Evolutionary conservation across 2,113 vertebrate genomes (phyloP).

Genomic region (Ornithorhynchus anatinus): DNA sequence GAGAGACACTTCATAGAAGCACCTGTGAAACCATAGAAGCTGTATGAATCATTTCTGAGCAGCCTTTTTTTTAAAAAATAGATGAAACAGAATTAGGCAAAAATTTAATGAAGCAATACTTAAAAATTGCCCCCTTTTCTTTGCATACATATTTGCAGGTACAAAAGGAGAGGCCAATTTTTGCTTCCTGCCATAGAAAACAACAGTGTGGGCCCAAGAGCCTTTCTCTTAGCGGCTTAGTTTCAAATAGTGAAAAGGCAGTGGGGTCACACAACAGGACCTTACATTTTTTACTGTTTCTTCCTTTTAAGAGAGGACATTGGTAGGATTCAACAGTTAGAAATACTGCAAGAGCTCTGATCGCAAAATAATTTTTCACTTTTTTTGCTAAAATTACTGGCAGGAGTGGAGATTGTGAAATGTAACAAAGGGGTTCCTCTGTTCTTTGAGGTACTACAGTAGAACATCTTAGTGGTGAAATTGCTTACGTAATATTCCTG

Average conservation of each 20-base stretch:
- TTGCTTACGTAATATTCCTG: constrained; percentile 53
- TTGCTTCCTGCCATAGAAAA: no score
- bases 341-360: no score
- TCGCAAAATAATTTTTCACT: not conserved
- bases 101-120: no score
- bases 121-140: not conserved
- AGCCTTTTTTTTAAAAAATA: no score
- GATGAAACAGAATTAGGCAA: no score
- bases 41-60: no score
- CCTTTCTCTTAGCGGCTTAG: not conserved
- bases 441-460: constrained; percentile 39
- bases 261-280: constrained; percentile 16
- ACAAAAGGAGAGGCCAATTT: not conserved
- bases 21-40: no score
- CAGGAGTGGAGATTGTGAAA: constrained; percentile 63
- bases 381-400: constrained; percentile 37
- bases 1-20: no score
- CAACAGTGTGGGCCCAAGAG: no score
- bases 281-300: constrained; percentile 16
- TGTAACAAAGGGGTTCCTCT: constrained; percentile 35
- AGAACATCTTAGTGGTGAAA: constrained; percentile 59
- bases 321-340: no score
- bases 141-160: not conserved
- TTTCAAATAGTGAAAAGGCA: not conserved
- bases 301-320: not conserved